These are phyloP conservation scores for Phenacoccus solenopsis DNA, from an alignment of 1,140 invertebrate species.

Conservation along the genomic window DNA sequence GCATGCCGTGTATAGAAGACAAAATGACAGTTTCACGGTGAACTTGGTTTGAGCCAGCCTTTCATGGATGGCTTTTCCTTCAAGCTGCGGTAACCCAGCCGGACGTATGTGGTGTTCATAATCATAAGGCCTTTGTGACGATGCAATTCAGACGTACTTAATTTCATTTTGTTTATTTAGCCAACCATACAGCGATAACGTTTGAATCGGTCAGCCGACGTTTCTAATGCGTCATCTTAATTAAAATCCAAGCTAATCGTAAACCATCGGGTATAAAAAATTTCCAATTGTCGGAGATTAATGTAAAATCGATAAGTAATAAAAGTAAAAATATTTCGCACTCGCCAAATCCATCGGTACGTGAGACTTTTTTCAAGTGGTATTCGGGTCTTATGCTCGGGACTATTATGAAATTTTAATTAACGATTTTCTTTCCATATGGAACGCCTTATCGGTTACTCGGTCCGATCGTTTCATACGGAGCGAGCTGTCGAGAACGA, in stretches of 20 bases:
- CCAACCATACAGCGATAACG: neutral
- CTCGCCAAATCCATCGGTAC: neutral
- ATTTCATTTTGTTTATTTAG: neutral
- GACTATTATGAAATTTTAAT: neutral
- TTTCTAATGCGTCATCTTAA: neutral
- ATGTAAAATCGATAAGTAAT: neutral
- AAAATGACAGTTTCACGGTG: neutral
- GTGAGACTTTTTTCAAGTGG: slow-evolving; percentile 1
- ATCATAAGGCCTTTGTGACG: neutral
- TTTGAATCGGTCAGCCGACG: neutral
- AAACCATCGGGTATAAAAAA: neutral
- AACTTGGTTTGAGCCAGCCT: neutral
- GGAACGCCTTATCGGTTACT: neutral
- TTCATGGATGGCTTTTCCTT: neutral
- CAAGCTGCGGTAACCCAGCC: too few species aligned
- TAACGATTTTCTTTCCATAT: neutral
- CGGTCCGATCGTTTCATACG: neutral
- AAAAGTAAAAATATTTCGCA: neutral
- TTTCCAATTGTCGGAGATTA: neutral
- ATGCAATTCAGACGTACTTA: neutral
- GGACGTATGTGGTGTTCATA: slow-evolving; percentile 1
- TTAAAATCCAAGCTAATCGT: neutral
- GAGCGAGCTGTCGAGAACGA: too few species aligned
- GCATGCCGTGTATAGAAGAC: neutral
- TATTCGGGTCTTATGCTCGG: neutral